Evolutionary conservation across 2,113 vertebrate genomes (phyloP).

Genomic region (Phycodurus eques): DNA sequence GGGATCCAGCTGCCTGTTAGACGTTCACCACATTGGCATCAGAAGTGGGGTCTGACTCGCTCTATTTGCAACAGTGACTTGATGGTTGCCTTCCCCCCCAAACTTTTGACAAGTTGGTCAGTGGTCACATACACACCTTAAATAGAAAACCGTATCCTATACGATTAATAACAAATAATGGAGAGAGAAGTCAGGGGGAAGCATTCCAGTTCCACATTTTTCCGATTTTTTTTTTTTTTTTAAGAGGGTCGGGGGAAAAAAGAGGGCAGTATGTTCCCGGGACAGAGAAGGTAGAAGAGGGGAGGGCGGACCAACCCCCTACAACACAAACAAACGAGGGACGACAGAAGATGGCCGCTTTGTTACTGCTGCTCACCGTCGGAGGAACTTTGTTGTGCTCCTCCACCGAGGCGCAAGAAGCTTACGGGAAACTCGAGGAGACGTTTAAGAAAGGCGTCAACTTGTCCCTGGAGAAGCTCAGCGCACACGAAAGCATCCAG

Average conservation of each 20-base stretch:
- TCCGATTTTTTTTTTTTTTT: not conserved
- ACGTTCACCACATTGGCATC: too few relatives aligned
- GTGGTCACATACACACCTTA: too few relatives aligned
- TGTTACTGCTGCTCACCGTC: constrained; percentile 39
- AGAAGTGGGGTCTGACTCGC: too few relatives aligned
- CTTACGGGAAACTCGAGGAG: constrained; percentile 47
- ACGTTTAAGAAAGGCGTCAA: constrained; percentile 63
- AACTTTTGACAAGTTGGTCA: too few relatives aligned
- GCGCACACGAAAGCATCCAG: constrained; percentile 40
- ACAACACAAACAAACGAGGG: not conserved
- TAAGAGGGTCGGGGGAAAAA: not conserved
- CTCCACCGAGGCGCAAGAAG: constrained; percentile 23
- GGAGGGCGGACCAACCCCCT: not conserved
- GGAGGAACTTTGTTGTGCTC: constrained; percentile 26
- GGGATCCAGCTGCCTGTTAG: too few relatives aligned
- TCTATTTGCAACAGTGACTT: too few relatives aligned
- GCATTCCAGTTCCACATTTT: not conserved
- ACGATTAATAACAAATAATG: too few relatives aligned
- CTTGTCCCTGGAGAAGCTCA: constrained; percentile 59
- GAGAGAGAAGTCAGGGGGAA: too few relatives aligned
- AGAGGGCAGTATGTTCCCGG: constrained; percentile 31
- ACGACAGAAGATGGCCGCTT: constrained; percentile 50
- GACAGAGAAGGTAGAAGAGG: not conserved
- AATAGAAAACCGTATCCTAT: too few relatives aligned
- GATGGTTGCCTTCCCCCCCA: too few relatives aligned